These are phyloP conservation scores for Alosa alosa DNA, from an alignment of 2,113 vertebrate species.

Conservation along the genomic window DNA sequence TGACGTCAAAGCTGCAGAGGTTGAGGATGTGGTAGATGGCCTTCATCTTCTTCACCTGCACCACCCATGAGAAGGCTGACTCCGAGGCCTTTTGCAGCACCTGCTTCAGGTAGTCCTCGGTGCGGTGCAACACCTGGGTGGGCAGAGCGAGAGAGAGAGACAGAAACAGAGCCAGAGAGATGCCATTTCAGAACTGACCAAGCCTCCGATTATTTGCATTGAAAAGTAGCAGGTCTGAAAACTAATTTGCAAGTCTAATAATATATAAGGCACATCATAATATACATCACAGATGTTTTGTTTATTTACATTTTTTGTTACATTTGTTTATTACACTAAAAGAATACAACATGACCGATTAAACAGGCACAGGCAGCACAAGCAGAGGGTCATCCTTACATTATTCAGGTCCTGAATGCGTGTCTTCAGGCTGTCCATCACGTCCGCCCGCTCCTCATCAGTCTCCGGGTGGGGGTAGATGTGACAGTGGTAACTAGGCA, in stretches of 20 bases:
- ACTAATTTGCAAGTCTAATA: neutral
- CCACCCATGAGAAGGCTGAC: slow-evolving; percentile 81
- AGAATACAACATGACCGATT: neutral
- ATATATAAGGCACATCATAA: neutral
- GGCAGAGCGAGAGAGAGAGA: neutral
- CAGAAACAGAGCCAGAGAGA: neutral
- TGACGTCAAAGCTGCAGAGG: slow-evolving; percentile 96
- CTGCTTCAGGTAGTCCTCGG: slow-evolving; percentile 91
- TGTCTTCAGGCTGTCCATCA: slow-evolving; percentile 83
- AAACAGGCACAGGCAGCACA: neutral
- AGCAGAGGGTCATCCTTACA: slow-evolving; percentile 64
- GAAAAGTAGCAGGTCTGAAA: neutral
- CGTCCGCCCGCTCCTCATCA: slow-evolving; percentile 79
- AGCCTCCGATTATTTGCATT: neutral
- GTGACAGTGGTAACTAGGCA: slow-evolving; percentile 89
- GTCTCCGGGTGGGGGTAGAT: slow-evolving; percentile 90
- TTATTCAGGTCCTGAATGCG: slow-evolving; percentile 91
- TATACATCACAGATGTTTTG: too few relatives aligned
- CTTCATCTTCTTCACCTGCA: slow-evolving; percentile 98
- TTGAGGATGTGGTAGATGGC: slow-evolving; percentile 96
- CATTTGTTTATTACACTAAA: neutral
- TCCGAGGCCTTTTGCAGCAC: slow-evolving; percentile 90
- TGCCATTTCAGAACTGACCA: neutral
- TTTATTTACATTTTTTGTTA: neutral
- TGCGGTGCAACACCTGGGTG: slow-evolving; percentile 88